Evolutionary conservation across 2,888 invertebrate species (phyloP), one percentile per base, ranked within the genome.

Genomic region (Callinectes sapidus): DNA sequence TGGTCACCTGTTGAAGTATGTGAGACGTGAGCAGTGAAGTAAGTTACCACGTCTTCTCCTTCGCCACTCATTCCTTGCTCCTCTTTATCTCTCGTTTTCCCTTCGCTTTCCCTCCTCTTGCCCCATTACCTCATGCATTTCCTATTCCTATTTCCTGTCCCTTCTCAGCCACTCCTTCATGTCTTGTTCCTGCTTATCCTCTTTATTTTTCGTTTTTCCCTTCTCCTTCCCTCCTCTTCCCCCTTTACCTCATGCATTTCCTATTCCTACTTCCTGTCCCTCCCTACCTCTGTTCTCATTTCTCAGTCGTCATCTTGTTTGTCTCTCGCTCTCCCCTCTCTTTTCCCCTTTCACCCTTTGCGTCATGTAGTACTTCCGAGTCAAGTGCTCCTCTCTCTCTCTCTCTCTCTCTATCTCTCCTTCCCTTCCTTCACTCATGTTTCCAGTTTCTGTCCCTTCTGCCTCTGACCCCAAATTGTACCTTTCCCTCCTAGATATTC

Each of bases 1-100:
- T 28, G 1, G 71, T 71, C 71, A 71, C 71, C 71, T 71, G 71
- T 71, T 71, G 71, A 71, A 71, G 71, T 71, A n/a, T 71, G 71
- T n/a, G 71, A 6, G 71, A n/a, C 71, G 23, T 23, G 28, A 71
- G 71, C 23, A 5, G n/a, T n/a, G 8, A n/a, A 71, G 28, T 28
- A n/a, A 23, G n/a, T 71, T n/a, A 28, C 23, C 61, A 18, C 61
- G 18, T 23, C 61, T 2, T 23, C 61, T 61, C 61, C 23, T 61
- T 23, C 0, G 14, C 0, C 23, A 61, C 61, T 61, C 23, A 10
- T 18, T 16, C 18, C 61, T 61, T 23, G 61, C 5, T 61, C 61
- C 61, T 61, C 48, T 10, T 16, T 61, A 23, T 61, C 61, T 8
- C 61, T 61, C 23, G 61, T 61, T 71, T 71, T 28, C 71, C 28